Conservation (phyloP, 2,113 vertebrate genomes). For the Hemiprocne comata region DNA sequence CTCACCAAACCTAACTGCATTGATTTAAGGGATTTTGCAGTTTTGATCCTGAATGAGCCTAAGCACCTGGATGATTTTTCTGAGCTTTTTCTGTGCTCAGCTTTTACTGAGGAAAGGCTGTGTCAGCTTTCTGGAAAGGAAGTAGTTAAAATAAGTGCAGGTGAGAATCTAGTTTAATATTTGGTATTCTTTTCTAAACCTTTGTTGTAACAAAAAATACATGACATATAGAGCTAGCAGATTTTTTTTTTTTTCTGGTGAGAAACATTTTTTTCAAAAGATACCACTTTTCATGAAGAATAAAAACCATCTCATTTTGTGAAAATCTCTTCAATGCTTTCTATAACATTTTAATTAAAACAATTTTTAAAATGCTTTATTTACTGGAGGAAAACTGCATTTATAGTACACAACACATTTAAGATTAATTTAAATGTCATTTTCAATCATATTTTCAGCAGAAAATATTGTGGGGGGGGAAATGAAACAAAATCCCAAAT, state of each 20-base stretch:
- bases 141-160: not conserved
- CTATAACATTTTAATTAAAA: conserved; percentile 49
- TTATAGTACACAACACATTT: not conserved
- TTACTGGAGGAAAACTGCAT: conserved; percentile 13
- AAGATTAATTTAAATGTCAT: not conserved
- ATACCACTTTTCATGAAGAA: not conserved
- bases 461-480: not conserved
- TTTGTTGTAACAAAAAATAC: not conserved
- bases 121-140: not conserved
- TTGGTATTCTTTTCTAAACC: not conserved
- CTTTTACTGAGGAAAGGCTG: not conserved
- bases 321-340: not conserved
- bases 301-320: not conserved
- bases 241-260: not conserved
- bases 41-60: not conserved
- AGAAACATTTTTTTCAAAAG: not conserved
- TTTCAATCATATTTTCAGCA: conserved; percentile 3
- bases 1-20: not conserved
- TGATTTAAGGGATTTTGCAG: not conserved
- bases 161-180: not conserved
- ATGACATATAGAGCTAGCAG: not conserved
- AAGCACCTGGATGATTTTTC: not conserved
- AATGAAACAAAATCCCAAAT: conserved; percentile 14
- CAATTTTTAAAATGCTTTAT: conserved; percentile 42
- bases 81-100: not conserved